Conservation (phyloP, 2,113 vertebrate genomes). For the Holacanthus passer region DNA sequence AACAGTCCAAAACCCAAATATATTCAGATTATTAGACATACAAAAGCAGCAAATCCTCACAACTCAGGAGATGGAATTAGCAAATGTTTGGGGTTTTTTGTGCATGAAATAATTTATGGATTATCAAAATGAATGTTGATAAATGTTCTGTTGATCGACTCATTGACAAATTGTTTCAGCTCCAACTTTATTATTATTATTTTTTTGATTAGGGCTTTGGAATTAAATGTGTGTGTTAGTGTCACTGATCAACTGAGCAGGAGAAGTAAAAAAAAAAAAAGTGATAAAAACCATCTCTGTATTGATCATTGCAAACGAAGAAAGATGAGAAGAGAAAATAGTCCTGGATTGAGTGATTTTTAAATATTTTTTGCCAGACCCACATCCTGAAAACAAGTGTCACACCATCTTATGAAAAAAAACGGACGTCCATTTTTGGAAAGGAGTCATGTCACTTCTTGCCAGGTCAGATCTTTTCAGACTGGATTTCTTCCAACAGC, state of each 20-base stretch:
- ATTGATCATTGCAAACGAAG: not conserved
- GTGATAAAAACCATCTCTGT: not conserved
- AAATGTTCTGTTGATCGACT: no score
- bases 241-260: not conserved
- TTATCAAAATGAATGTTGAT: not conserved
- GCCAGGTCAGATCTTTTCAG: slow-evolving; percentile 46
- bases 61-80: not conserved
- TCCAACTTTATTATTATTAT: not conserved
- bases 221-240: not conserved
- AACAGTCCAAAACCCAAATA: not conserved
- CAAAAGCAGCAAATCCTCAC: not conserved
- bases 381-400: not conserved
- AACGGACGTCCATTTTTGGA: not conserved
- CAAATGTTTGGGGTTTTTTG: no score
- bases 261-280: not conserved
- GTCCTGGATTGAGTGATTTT: not conserved
- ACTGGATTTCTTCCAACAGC: slow-evolving; percentile 38
- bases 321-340: not conserved
- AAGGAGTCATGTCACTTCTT: slow-evolving; percentile 28
- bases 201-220: not conserved
- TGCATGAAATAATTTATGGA: not conserved
- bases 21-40: not conserved
- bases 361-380: slow-evolving; percentile 8
- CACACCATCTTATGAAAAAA: not conserved
- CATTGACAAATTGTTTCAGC: not conserved